phyloP scores from a whole-genome alignment of 2,113 vertebrate genomes.

The Istiophorus platypterus region DNA sequence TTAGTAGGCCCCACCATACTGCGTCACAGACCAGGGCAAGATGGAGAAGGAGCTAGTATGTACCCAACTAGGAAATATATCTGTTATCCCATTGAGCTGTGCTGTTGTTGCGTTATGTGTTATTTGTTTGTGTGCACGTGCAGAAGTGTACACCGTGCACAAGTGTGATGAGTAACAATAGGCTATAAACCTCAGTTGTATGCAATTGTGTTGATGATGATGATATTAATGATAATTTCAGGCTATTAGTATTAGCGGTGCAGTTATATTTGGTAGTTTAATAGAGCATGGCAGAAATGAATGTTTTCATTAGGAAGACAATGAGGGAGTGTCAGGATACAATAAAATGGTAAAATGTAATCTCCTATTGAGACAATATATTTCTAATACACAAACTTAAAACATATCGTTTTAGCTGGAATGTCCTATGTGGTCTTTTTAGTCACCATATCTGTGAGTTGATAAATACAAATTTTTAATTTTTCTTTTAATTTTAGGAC shows the following conservation, averaged over 20 bases:
- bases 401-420: not conserved
- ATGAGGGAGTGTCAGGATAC: not conserved
- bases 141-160: not conserved
- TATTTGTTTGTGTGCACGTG: not conserved
- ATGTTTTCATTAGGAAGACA: conserved; percentile 30
- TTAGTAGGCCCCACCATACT: conserved; percentile 58
- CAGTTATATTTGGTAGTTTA: conserved; percentile 22
- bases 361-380: not conserved
- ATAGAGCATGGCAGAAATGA: conserved; percentile 17
- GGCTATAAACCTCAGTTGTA: not conserved
- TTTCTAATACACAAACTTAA: conserved; percentile 13
- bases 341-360: not conserved
- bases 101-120: conserved; percentile 5
- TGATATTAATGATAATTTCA: conserved; percentile 15
- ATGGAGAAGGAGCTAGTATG: conserved; percentile 36
- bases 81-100: conserved; percentile 8
- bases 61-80: conserved; percentile 15
- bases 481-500: not conserved
- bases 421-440: not conserved
- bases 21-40: conserved; percentile 66
- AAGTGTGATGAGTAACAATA: not conserved
- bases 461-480: conserved; percentile 9
- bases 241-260: conserved; percentile 4
- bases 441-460: conserved; percentile 20
- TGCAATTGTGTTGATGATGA: conserved; percentile 26